Base-by-base conservation (phyloP, 1,140 invertebrate genomes). In the Brachionus rotundiformis region DNA sequence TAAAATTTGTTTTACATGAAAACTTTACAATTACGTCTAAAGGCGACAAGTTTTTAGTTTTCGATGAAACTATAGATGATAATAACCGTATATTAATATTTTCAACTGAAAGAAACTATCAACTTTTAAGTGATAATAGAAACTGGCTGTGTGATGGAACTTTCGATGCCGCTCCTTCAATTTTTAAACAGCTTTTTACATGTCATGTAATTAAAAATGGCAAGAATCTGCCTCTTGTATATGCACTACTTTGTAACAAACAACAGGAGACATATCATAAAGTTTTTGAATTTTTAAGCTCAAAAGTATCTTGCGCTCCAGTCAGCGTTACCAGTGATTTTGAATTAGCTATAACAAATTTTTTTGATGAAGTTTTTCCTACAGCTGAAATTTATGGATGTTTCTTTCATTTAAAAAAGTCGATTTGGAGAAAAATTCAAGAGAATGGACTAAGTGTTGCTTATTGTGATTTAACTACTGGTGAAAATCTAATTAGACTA, bases 1-100 rank as follows among this genome's bases (percentile, higher is more conserved):
- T 47, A 47, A 47, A 47, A 47, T 47, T 47, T 47, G 44, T 47
- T 47, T 47, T 47, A 47, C 44, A 47, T 47, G 44, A 47, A 47
- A 47, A 47, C 44, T 47, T 47, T 47, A 47, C 11, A 47, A 47
- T 47, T 47, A 47, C 44, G 44, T 47, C 44, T 47, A 47, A 47
- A 47, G 11, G 44, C 44, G n/a, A 47, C 44, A 47, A 47, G 44
- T 47, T 47, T 47, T 47, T 47, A 16, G 44, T 47, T 47, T 47
- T n/a, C 44, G 44, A 47, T 47, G 44, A 47, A 47, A 47, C 44
- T 4, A 47, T 47, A 4, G 44, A 47, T 47, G 44, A 47, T n/a
- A 47, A 47, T 47, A 47, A 47, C 44, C 44, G 44, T 47, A 47
- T 47, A 10, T 47, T 47, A 47, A 47, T 47, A 47, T 47, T 47